Percentiles rank a stretch among this genome's conserved stretches.
These are phyloP conservation scores for Andricus curvator DNA, from an alignment of 2,888 invertebrate genomes.

Conservation along the genomic window DNA sequence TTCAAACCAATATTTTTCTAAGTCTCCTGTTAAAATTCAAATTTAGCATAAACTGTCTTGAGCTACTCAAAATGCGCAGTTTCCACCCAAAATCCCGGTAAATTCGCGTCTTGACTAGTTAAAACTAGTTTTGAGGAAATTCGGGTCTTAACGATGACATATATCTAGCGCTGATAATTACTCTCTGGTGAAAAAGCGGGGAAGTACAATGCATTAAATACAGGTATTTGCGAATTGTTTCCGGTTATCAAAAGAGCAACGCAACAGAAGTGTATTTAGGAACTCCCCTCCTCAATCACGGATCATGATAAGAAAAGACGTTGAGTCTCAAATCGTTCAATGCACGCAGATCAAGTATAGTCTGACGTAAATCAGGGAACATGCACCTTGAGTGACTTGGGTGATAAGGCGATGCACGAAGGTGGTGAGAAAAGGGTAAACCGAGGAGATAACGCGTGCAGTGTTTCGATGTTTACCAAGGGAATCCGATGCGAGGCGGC, in stretches of 20 bases:
- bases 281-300: not conserved
- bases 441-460: conserved; percentile 64
- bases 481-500: conserved; percentile 55
- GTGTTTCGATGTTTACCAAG: conserved; percentile 64
- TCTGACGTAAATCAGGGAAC: conserved; percentile 14
- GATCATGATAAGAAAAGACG: not conserved
- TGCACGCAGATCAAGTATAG: not conserved
- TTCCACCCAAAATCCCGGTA: no score
- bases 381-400: conserved; percentile 25
- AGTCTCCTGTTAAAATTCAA: not conserved
- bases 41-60: no score
- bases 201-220: not conserved
- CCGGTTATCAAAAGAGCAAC: not conserved
- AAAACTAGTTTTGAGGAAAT: no score
- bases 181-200: not conserved
- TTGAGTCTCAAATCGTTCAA: conserved; percentile 10
- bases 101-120: no score
- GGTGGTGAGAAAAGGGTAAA: conserved; percentile 52
- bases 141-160: no score
- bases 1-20: not conserved
- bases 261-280: not conserved
- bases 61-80: no score
- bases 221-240: not conserved
- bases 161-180: not conserved
- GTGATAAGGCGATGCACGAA: conserved; percentile 19